Percentiles rank a stretch among this genome's conserved stretches.
phyloP scores from a whole-genome alignment of 2,113 vertebrate species.

The Cochlearius cochlearius region DNA sequence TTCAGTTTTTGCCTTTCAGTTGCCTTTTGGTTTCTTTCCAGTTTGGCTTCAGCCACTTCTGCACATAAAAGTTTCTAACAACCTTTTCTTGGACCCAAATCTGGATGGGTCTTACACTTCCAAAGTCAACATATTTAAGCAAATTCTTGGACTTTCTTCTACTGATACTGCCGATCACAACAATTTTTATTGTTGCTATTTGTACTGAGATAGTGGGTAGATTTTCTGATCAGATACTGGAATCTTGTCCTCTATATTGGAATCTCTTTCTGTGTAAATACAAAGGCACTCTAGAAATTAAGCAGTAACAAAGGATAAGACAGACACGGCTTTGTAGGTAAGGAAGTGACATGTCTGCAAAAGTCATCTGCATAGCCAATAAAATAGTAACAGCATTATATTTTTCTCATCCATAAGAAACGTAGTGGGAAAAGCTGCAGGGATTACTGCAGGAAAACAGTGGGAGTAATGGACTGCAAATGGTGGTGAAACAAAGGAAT shows the following conservation, averaged over 20 bases:
- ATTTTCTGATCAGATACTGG: not conserved
- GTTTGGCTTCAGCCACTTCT: conserved; percentile 12
- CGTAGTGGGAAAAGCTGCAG: not conserved
- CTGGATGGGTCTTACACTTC: not conserved
- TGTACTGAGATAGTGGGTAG: not conserved
- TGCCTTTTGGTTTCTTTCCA: conserved; percentile 44
- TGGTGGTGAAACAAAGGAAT: not conserved
- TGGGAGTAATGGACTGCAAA: not conserved
- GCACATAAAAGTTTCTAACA: conserved; percentile 14
- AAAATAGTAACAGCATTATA: not conserved
- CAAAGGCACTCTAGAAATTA: not conserved
- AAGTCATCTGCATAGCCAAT: not conserved
- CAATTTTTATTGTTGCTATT: not conserved
- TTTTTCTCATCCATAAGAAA: not conserved
- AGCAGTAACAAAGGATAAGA: not conserved
- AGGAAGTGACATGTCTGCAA: not conserved
- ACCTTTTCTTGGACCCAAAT: conserved; percentile 15
- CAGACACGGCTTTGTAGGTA: not conserved
- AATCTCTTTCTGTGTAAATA: not conserved
- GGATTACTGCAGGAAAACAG: not conserved
- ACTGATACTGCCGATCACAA: not conserved
- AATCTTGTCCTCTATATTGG: not conserved
- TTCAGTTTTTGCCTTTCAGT: conserved; percentile 40
- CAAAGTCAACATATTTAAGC: conserved; percentile 31
- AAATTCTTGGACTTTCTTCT: conserved; percentile 16